Base-by-base conservation (phyloP, 2,113 vertebrate genomes). In the Glareola pratincola region DNA sequence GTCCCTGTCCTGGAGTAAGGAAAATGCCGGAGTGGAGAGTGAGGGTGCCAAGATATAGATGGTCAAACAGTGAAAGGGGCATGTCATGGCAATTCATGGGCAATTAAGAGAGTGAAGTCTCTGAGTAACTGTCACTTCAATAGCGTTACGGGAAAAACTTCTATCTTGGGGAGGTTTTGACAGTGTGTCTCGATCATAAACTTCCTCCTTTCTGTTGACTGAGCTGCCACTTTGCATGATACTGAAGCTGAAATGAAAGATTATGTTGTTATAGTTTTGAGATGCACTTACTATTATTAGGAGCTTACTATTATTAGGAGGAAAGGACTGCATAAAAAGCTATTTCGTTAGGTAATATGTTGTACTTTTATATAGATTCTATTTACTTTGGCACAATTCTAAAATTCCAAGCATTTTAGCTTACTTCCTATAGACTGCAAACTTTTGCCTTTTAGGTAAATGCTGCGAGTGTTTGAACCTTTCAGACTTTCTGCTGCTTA, bases 81-180 rank as follows among this genome's bases (percentile, higher is more conserved):
- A 4, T 5, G 21, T 54, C 9, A 1, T 57, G 51, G 51, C 51
- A 53, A 8, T 37, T 76, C 63, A 39, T 20, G 54, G 45, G 26
- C 37, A 32, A 9, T 60, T 48, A 24, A 20, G n/a, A 21, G 67
- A 74, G 20, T 9, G 50, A 76, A 20, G 2, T 50, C 23, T 54
- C 37, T 71, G 50, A 30, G 27, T 51, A 63, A 19, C 30, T 36
- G 14, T 60, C 19, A 29, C 41, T 67, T 81, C 50, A 34, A 2
- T 6, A 37, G 32, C 2, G 0, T 29, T 74, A 12, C 8, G 14
- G 27, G 14, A 57, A 54, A 81, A 59, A 9, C 3, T 0, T 9
- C 8, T 45, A 6, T 16, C 34, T 62, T 85, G 50, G 41, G 30
- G 39, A 12, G 9, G 6, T 41, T 88, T 51, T 43, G 8, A 26